Evolutionary conservation across 2,113 vertebrate species (phyloP).

Genomic region (Pao palembangensis): DNA sequence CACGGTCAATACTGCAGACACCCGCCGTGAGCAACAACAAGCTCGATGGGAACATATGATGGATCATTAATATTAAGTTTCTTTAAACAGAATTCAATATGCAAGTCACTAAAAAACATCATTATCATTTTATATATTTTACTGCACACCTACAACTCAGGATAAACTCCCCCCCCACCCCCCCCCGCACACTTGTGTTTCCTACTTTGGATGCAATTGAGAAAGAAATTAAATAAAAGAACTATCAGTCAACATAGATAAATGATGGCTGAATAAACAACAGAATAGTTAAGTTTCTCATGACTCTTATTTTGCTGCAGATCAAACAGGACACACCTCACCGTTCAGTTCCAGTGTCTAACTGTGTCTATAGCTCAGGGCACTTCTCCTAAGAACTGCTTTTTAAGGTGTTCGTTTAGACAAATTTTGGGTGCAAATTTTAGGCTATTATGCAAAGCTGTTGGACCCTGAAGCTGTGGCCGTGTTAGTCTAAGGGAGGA

Average conservation of each 20-base stretch:
- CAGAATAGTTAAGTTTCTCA: conserved; percentile 39
- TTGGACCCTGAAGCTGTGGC: conserved; percentile 54
- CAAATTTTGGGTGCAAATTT: conserved; percentile 60
- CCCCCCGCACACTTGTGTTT: neutral
- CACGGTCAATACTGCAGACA: conserved; percentile 49
- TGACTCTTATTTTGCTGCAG: conserved; percentile 34
- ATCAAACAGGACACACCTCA: conserved; percentile 65
- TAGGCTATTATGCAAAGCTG: conserved; percentile 47
- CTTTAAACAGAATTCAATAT: conserved; percentile 65
- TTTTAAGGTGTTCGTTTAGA: conserved; percentile 64
- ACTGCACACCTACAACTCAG: neutral
- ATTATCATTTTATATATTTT: conserved; percentile 50
- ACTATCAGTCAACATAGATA: conserved; percentile 13
- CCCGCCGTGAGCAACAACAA: conserved; percentile 40
- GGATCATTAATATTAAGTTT: conserved; percentile 71
- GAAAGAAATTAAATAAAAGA: neutral
- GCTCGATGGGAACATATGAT: conserved; percentile 52
- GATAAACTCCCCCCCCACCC: neutral
- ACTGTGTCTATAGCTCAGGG: conserved; percentile 63
- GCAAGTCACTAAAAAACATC: conserved; percentile 55
- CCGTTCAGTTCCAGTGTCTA: conserved; percentile 35
- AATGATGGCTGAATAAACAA: conserved; percentile 58
- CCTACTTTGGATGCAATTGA: neutral
- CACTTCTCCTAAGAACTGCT: conserved; percentile 49
- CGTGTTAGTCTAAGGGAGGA: conserved; percentile 67